A percentile compares a stretch with the other conserved stretches of the same genome.
phyloP scores from a whole-genome alignment of 2,888 invertebrate genomes.

The Epirrhoe tristata region DNA sequence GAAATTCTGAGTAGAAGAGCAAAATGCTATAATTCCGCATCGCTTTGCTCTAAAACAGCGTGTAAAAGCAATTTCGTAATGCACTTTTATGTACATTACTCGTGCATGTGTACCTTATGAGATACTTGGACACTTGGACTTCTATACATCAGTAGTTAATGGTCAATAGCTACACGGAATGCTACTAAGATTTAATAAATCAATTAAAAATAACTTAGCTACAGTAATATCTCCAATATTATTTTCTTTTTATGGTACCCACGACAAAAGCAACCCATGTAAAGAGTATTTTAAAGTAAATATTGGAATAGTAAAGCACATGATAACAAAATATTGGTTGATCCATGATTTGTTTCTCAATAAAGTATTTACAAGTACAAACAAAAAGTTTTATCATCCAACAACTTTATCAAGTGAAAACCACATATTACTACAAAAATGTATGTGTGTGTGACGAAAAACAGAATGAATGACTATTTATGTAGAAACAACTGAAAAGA shows the following conservation, averaged over 20 bases:
- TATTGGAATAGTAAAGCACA: no score
- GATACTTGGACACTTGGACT: neutral
- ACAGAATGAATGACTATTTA: no score
- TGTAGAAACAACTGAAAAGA: neutral
- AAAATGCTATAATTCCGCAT: constrained; percentile 38
- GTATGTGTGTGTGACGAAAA: no score
- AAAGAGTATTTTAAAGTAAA: no score
- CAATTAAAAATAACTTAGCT: neutral
- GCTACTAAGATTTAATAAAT: neutral
- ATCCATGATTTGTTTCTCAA: no score
- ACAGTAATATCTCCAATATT: neutral
- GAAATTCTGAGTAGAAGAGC: constrained; percentile 21
- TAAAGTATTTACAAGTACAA: no score
- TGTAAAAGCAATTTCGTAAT: constrained; percentile 76
- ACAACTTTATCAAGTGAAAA: no score
- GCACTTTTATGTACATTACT: constrained; percentile 65
- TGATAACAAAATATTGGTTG: no score
- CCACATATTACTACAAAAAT: no score
- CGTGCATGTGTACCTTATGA: constrained; percentile 28
- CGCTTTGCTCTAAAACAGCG: constrained; percentile 62
- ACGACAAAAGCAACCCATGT: neutral
- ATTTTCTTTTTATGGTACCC: neutral
- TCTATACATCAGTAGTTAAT: neutral
- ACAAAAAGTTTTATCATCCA: no score
- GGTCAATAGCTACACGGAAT: neutral